Conservation (phyloP, 64 coral and sea anemone species). For the Platygyra sinensis region DNA sequence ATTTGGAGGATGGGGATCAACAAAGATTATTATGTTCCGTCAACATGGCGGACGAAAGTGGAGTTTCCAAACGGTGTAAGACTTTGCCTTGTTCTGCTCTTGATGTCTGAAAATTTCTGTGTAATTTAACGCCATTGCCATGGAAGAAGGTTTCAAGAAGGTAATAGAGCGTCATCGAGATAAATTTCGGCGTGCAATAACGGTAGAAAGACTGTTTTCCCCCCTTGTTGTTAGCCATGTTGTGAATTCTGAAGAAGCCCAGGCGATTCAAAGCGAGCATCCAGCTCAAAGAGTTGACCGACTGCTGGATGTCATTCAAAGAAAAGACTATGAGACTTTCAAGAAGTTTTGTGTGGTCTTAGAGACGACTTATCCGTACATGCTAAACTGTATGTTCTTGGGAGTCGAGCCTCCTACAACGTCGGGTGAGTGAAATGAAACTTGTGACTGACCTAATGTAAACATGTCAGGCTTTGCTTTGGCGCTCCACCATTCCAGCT, state of each 20-base stretch:
- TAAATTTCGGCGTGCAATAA: conserved; percentile 88
- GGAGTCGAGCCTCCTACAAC: conserved; percentile 90
- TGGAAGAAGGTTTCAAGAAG: conserved; percentile 93
- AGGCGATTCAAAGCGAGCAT: conserved; percentile 78
- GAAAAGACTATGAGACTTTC: conserved; percentile 83
- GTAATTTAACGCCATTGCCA: conserved; percentile 30
- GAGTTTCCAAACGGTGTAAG: background rate
- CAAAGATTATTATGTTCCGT: conserved; percentile 17
- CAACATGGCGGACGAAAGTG: conserved; percentile 26
- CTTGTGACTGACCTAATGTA: conserved; percentile 15
- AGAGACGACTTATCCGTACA: conserved; percentile 97
- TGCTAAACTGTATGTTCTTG: conserved; percentile 99
- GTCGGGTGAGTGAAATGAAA: conserved; percentile 48
- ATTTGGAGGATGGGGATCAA: conserved; percentile 47
- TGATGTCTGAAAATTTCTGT: background rate
- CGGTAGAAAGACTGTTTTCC: conserved; percentile 83
- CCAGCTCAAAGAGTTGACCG: conserved; percentile 79
- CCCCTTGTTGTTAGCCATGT: conserved; percentile 84
- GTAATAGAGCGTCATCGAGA: conserved; percentile 88
- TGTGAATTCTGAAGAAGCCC: conserved; percentile 78
- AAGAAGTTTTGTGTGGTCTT: conserved; percentile 96
- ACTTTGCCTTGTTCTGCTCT: background rate
- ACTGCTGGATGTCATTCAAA: conserved; percentile 78
- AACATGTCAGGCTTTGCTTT: conserved; percentile 2
- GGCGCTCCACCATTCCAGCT: background rate